Evolutionary conservation across 2,888 invertebrate species (phyloP).

Genomic region (Cacoxenus indagator): DNA sequence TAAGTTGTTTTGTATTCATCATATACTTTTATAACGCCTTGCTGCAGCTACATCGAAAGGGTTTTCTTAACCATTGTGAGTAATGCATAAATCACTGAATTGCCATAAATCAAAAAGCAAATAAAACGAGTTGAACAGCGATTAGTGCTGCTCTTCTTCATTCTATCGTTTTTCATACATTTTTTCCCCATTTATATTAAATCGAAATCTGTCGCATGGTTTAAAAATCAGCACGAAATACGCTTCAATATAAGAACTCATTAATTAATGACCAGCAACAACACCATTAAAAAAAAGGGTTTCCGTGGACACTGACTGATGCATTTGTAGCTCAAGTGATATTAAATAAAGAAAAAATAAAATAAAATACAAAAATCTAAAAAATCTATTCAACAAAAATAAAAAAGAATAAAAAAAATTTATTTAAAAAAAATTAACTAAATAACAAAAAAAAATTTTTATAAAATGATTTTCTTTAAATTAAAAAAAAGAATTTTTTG

Average conservation of each 20-base stretch:
- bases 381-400: background rate
- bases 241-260: background rate
- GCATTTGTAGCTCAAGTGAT: background rate
- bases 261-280: slow-evolving; percentile 9
- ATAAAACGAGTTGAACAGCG: background rate
- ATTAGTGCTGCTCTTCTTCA: background rate
- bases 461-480: too few species aligned
- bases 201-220: background rate
- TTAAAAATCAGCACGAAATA: slow-evolving; percentile 4
- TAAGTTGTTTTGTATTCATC: background rate
- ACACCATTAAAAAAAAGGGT: background rate
- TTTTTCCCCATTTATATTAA: background rate
- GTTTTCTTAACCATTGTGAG: too few species aligned
- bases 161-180: background rate
- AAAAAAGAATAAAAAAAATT: background rate
- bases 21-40: slow-evolving; percentile 30
- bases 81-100: slow-evolving; percentile 62
- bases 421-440: background rate
- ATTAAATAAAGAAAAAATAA: background rate
- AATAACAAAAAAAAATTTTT: too few species aligned
- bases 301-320: background rate
- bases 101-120: slow-evolving; percentile 45
- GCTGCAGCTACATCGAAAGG: too few species aligned
- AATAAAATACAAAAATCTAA: too few species aligned
- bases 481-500: too few species aligned